Evolutionary conservation across 2,113 vertebrate genomes (phyloP), one percentile per base, ranked within the genome.

Genomic region (Ciconia maguari): DNA sequence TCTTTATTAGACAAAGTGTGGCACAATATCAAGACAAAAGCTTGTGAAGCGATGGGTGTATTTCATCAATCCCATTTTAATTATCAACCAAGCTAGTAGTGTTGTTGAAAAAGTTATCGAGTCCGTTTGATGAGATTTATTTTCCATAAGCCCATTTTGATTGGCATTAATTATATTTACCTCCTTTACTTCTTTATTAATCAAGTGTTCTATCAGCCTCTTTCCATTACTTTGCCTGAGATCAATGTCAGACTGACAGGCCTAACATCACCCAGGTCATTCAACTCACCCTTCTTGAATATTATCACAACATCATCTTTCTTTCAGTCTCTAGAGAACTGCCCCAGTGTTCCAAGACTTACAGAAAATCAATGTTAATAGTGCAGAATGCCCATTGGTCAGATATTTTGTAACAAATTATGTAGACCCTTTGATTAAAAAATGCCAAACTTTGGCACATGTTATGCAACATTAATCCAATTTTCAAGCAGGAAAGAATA

Each of bases 121-220:
- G 66, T 46, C 57, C 30, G 1, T 79, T 87, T 76, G 52, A 76
- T 79, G 44, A 79, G 38, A 79, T 85, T 93, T 92, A 72, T 90
- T 88, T 84, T 93, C 65, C 38, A 42, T 79, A 93, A 95, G 21
- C 7, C 13, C 9, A 11, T 90, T 92, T 85, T 90, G 82, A 95
- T 38, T 84, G 55, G 22, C 74, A 51, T 87, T 74, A 94, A 83
- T 90, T 92, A 60, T 90, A 89, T 91, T 93, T 93, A 64, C 57
- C 41, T 82, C 26, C 22, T 64, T 82, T 49, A 70, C 29, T 89
- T 91, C 69, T 82, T 96, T 94, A 91, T 93, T 93, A 94, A 87
- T 89, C 69, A 60, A 91, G 20, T 3, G 17, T 70, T 91, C 42
- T 66, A 32, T 79, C 38, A 68, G 26, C 29, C 26, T 76, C 62